A percentile compares a stretch with the other conserved stretches of the same genome.
Conservation (phyloP, 2,888 invertebrate species). For the Polyommatus icarus region DNA sequence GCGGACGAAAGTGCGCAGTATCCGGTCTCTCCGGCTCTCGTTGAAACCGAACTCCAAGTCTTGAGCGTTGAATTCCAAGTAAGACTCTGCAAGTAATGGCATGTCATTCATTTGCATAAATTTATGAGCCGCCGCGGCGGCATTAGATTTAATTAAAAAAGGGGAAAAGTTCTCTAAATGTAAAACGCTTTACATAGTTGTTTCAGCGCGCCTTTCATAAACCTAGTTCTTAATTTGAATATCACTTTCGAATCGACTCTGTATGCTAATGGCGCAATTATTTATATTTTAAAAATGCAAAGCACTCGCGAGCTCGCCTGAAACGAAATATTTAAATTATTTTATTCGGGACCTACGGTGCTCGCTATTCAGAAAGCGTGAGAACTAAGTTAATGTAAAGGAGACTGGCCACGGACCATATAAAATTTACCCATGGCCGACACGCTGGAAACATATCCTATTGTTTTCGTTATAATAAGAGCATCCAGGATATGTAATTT, state of each 20-base stretch:
- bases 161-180: conserved; percentile 36
- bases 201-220: conserved; percentile 23
- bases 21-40: conserved; percentile 91
- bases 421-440: too few relatives aligned
- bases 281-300: conserved; percentile 24
- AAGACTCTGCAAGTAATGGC: conserved; percentile 84
- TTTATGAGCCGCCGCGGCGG: conserved; percentile 48
- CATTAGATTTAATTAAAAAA: conserved; percentile 48
- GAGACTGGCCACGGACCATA: too few relatives aligned
- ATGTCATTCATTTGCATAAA: conserved; percentile 64
- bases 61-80: conserved; percentile 89
- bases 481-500: too few relatives aligned
- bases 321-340: conserved; percentile 14
- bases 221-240: conserved; percentile 28
- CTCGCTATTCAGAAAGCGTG: not conserved
- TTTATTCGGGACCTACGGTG: not conserved
- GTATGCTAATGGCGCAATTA: conserved; percentile 25
- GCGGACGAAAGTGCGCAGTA: conserved; percentile 94
- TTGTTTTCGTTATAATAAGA: too few relatives aligned
- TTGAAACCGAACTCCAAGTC: conserved; percentile 95
- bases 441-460: too few relatives aligned
- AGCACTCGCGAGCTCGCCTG: not conserved
- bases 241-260: conserved; percentile 29
- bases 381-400: not conserved
- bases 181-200: conserved; percentile 33